These are phyloP conservation scores for Leistus spinibarbis DNA, from an alignment of 2,888 invertebrate genomes.

Conservation along the genomic window DNA sequence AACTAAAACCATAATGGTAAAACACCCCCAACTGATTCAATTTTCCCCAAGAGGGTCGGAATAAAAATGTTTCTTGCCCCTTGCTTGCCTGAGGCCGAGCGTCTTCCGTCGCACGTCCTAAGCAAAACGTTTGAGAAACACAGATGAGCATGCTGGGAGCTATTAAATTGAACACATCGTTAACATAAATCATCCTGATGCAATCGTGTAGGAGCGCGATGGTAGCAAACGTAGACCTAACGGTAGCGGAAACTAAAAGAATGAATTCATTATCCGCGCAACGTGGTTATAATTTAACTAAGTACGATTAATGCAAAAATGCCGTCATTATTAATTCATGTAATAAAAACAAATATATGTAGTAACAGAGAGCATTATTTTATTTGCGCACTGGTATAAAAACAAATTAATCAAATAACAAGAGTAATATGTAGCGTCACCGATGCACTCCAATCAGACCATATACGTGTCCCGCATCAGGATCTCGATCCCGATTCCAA, in stretches of 20 bases:
- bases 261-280: neutral
- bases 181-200: constrained; percentile 56
- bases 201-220: constrained; percentile 47
- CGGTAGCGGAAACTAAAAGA: neutral
- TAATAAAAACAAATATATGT: neutral
- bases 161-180: constrained; percentile 56
- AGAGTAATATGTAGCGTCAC: neutral
- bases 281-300: neutral
- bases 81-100: constrained; percentile 42
- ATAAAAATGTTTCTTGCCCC: constrained; percentile 52
- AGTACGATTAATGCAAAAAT: neutral
- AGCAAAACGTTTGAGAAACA: constrained; percentile 55
- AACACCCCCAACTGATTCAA: constrained; percentile 55
- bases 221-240: neutral
- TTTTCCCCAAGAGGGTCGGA: constrained; percentile 54
- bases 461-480: neutral
- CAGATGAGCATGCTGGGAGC: constrained; percentile 57
- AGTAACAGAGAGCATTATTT: neutral
- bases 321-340: neutral
- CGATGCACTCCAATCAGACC: neutral
- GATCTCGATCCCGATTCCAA: neutral
- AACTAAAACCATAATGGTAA: constrained; percentile 51
- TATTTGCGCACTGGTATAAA: neutral
- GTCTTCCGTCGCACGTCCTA: constrained; percentile 46
- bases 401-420: neutral